phyloP scores from a whole-genome alignment of 2,113 vertebrate genomes.

The Gobio gobio region DNA sequence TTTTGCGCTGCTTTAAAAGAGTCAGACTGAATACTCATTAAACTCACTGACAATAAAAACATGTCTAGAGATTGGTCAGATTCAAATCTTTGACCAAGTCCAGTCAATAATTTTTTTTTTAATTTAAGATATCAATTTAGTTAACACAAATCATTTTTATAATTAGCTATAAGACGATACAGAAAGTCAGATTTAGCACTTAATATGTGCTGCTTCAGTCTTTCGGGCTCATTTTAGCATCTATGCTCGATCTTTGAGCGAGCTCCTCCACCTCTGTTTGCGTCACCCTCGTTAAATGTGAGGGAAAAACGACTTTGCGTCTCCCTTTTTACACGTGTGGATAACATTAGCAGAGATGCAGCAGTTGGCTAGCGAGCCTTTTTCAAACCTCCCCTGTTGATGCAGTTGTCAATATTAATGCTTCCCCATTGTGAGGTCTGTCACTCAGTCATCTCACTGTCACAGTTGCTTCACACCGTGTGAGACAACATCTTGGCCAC shows the following conservation, averaged over 20 bases:
- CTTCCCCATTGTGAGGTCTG: slow-evolving; percentile 53
- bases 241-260: not conserved
- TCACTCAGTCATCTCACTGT: slow-evolving; percentile 53
- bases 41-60: slow-evolving; percentile 9
- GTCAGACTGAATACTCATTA: slow-evolving; percentile 40
- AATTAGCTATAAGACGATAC: not conserved
- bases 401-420: slow-evolving; percentile 63
- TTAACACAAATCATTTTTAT: not conserved
- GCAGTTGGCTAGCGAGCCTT: slow-evolving; percentile 46
- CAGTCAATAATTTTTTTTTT: not conserved
- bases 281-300: not conserved
- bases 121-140: not conserved
- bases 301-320: not conserved
- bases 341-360: slow-evolving; percentile 38
- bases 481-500: not conserved
- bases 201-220: not conserved
- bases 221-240: not conserved
- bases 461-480: slow-evolving; percentile 23
- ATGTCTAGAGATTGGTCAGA: not conserved
- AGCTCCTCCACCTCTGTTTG: slow-evolving; percentile 2
- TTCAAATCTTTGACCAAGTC: not conserved
- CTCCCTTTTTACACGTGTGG: slow-evolving; percentile 39
- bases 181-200: not conserved
- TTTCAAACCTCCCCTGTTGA: slow-evolving; percentile 40
- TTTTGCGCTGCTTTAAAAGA: not conserved